A percentile compares a stretch with the other conserved stretches of the same genome.
phyloP scores from a whole-genome alignment of 2,113 vertebrate genomes.

The Motacilla tschutschensis region DNA sequence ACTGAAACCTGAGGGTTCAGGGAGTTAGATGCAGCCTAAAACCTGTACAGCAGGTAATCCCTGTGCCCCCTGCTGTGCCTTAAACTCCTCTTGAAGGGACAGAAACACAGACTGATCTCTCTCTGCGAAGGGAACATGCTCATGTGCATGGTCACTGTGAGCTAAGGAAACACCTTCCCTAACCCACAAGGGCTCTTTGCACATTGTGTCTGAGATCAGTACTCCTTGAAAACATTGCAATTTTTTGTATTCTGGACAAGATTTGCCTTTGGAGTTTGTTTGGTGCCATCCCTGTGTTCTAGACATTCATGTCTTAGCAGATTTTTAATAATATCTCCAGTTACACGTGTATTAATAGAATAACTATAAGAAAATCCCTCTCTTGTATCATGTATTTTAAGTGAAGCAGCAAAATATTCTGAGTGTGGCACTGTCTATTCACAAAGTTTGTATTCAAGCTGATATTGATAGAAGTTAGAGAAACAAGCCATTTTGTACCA shows the following conservation, averaged over 20 bases:
- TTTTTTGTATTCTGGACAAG: not conserved
- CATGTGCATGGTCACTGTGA: fast-evolving
- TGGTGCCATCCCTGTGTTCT: not conserved
- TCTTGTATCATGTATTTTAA: not conserved
- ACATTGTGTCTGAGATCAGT: not conserved
- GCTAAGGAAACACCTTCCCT: not conserved
- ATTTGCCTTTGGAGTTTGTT: not conserved
- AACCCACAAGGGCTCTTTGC: not conserved
- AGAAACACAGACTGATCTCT: fast-evolving
- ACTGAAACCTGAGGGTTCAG: fast-evolving
- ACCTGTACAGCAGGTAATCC: not conserved
- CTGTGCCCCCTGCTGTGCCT: not conserved
- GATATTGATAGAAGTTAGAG: not conserved
- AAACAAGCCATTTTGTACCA: not conserved
- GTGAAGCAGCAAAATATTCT: not conserved
- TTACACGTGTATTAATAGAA: not conserved
- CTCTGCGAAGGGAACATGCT: fast-evolving
- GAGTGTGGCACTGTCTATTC: not conserved
- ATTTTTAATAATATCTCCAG: not conserved
- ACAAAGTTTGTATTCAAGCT: not conserved
- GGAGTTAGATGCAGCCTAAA: not conserved
- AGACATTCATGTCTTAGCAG: not conserved
- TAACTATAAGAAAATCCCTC: not conserved
- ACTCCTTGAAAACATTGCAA: not conserved
- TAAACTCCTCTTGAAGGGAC: not conserved